Conservation (phyloP, 2,888 invertebrate genomes). For the Aleiodes alternator region DNA sequence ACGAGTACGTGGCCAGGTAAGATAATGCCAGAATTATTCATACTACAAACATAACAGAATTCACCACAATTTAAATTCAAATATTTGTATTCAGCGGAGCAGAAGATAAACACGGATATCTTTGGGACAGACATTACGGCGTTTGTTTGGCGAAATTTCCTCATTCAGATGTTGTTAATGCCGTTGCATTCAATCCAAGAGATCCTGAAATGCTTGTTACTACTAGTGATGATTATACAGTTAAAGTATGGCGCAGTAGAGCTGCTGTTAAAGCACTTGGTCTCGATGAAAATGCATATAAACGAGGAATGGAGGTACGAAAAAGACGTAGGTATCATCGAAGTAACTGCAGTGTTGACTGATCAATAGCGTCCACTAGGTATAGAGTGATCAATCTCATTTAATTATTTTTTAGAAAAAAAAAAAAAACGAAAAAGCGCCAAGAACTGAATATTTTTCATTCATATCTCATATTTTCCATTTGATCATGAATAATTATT, state of each 20-base stretch:
- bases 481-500: too few relatives aligned
- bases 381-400: background rate
- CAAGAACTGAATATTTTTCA: too few relatives aligned
- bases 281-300: constrained; percentile 73
- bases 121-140: constrained; percentile 92
- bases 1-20: constrained; percentile 89
- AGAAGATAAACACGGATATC: constrained; percentile 88
- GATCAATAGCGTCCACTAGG: constrained; percentile 55
- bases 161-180: constrained; percentile 88
- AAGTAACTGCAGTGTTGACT: constrained; percentile 70
- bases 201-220: constrained; percentile 89
- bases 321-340: constrained; percentile 67
- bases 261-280: constrained; percentile 76
- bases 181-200: constrained; percentile 89
- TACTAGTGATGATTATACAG: constrained; percentile 87
- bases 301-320: constrained; percentile 75
- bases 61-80: background rate
- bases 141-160: constrained; percentile 85
- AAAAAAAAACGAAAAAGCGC: background rate
- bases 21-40: constrained; percentile 40
- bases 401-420: background rate
- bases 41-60: constrained; percentile 4
- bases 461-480: too few relatives aligned
- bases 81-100: constrained; percentile 81
- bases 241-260: constrained; percentile 81